phyloP scores from a whole-genome alignment of 1,140 invertebrate species.

The Cherax quadricarinatus region DNA sequence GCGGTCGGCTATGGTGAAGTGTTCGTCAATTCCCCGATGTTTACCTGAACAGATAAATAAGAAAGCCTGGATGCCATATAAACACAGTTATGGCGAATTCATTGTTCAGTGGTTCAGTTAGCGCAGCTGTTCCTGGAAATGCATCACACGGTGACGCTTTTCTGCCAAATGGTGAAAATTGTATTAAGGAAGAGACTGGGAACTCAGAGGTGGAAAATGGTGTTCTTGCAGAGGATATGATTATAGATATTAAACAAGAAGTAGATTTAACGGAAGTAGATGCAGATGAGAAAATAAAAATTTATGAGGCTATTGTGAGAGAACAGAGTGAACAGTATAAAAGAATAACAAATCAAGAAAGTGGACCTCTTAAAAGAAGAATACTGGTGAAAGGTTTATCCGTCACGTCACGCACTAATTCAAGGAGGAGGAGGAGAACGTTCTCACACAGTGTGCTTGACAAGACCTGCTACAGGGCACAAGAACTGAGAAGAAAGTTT shows the following conservation, averaged over 20 bases:
- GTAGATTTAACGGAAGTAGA: neutral
- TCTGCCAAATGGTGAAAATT: neutral
- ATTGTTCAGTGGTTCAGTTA: neutral
- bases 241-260: neutral
- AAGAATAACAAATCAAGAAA: too few relatives aligned
- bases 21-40: neutral
- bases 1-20: neutral
- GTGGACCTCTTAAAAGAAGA: too few relatives aligned
- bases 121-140: neutral
- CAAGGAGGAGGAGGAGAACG: too few relatives aligned
- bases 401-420: too few relatives aligned
- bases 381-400: too few relatives aligned
- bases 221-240: neutral
- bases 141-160: neutral
- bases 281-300: neutral
- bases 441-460: too few relatives aligned
- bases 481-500: too few relatives aligned
- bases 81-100: neutral
- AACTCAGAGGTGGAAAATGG: neutral
- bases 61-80: neutral
- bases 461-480: too few relatives aligned
- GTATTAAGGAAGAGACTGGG: neutral
- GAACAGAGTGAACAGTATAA: too few relatives aligned
- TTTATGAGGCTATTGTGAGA: neutral
- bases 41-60: neutral